These are phyloP conservation scores for Tetropium fuscum DNA, from an alignment of 2,888 invertebrate genomes.

Conservation along the genomic window DNA sequence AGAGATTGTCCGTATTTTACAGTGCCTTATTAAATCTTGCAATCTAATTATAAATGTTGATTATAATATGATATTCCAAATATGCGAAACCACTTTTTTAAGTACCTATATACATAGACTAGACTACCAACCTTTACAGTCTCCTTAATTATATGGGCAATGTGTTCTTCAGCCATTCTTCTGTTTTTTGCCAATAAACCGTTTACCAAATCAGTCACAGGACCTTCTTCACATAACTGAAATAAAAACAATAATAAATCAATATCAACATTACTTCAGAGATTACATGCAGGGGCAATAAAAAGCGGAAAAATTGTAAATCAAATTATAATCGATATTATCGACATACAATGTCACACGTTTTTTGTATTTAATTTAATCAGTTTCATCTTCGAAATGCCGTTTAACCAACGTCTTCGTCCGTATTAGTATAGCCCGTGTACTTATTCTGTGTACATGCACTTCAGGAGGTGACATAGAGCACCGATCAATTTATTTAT, in stretches of 20 bases:
- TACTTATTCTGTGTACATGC: too few species aligned
- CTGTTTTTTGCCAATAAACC: conserved; percentile 78
- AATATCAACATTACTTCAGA: conserved; percentile 35
- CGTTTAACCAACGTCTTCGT: background rate
- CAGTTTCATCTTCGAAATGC: background rate
- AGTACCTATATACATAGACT: background rate
- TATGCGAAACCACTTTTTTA: background rate
- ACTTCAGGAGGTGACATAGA: too few species aligned
- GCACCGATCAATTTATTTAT: too few species aligned
- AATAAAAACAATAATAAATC: conserved; percentile 54
- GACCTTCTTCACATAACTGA: conserved; percentile 88
- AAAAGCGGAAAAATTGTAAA: conserved; percentile 31
- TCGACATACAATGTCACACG: conserved; percentile 27
- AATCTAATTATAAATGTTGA: too few species aligned
- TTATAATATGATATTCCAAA: too few species aligned
- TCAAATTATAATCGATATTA: conserved; percentile 58
- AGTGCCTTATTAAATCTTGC: too few species aligned
- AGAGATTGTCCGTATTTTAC: too few species aligned
- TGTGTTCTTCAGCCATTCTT: conserved; percentile 87
- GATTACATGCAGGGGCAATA: conserved; percentile 69
- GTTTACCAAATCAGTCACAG: conserved; percentile 84
- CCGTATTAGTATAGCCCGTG: background rate
- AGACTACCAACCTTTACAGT: conserved; percentile 77
- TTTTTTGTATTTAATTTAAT: conserved; percentile 61
- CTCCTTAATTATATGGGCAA: conserved; percentile 90